Conservation (phyloP, 2,888 invertebrate species). For the Julus scandinavius region DNA sequence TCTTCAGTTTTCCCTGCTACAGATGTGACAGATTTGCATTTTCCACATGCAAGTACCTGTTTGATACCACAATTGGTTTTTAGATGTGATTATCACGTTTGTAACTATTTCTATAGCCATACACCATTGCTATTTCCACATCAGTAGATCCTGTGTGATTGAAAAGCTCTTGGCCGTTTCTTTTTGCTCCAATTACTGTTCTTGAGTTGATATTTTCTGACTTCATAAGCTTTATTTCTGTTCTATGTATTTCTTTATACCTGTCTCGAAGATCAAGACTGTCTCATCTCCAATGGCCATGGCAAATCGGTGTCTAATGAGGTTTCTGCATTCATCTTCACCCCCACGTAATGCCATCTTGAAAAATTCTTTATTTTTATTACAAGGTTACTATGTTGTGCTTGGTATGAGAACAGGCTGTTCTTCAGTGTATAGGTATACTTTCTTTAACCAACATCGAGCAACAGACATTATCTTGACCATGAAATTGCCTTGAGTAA, state of each 20-base stretch:
- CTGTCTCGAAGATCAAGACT: neutral
- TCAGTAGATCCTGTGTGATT: no score
- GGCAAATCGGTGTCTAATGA: neutral
- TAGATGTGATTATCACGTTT: no score
- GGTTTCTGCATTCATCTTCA: neutral
- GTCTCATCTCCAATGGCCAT: neutral
- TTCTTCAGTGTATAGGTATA: neutral
- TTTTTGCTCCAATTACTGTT: neutral
- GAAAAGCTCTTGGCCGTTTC: neutral
- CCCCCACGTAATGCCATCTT: neutral
- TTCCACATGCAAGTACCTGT: no score
- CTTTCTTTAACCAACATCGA: neutral
- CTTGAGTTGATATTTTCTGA: neutral
- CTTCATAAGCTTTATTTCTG: neutral
- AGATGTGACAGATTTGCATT: no score
- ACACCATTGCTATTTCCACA: no score
- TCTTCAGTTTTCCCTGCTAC: no score
- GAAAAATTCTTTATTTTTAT: conserved; percentile 31
- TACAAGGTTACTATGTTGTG: neutral
- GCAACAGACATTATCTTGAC: neutral
- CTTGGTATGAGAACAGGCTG: no score
- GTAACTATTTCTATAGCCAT: no score
- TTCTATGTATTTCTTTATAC: neutral
- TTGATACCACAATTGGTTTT: no score
- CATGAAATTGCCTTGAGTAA: neutral